Percentiles rank a stretch among this genome's conserved stretches.
These are phyloP conservation scores for Styela plicata DNA, from an alignment of 23 tunicate genomes.

Conservation along the genomic window DNA sequence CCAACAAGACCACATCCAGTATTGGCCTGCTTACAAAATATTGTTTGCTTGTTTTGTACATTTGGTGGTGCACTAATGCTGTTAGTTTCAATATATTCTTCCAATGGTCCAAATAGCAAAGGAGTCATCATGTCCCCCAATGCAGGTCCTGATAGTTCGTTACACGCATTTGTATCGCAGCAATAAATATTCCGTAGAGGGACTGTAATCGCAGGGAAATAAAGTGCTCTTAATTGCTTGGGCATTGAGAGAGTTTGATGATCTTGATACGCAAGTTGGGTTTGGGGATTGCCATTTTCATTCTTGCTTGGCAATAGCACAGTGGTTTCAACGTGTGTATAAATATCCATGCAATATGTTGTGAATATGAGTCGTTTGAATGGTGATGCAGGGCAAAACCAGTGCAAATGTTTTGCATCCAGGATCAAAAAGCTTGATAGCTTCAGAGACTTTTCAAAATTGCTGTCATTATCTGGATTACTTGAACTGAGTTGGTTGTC, in stretches of 20 bases:
- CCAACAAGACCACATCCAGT: neutral
- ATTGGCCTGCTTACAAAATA: neutral
- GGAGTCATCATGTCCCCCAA: neutral
- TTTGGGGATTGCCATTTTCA: neutral
- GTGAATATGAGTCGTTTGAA: neutral
- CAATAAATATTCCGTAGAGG: neutral
- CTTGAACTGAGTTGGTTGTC: neutral
- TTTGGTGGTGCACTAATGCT: neutral
- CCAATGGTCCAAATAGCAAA: constrained; percentile 2
- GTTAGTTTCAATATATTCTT: neutral
- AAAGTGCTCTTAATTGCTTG: neutral
- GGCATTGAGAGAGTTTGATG: neutral
- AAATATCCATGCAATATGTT: neutral
- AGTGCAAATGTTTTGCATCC: neutral
- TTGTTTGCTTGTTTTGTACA: neutral
- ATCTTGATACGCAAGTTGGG: neutral
- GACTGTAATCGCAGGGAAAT: neutral
- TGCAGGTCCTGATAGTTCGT: neutral
- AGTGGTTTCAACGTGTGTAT: neutral
- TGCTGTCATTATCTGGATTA: no score
- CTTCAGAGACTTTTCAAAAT: no score
- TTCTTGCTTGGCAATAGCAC: neutral
- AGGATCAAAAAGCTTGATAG: no score
- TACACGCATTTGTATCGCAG: constrained; percentile 21
- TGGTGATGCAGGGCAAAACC: neutral